A percentile compares a stretch with the other conserved stretches of the same genome.
These are phyloP conservation scores for Equus quagga DNA, from an alignment of 2,113 vertebrate genomes.

Conservation along the genomic window DNA sequence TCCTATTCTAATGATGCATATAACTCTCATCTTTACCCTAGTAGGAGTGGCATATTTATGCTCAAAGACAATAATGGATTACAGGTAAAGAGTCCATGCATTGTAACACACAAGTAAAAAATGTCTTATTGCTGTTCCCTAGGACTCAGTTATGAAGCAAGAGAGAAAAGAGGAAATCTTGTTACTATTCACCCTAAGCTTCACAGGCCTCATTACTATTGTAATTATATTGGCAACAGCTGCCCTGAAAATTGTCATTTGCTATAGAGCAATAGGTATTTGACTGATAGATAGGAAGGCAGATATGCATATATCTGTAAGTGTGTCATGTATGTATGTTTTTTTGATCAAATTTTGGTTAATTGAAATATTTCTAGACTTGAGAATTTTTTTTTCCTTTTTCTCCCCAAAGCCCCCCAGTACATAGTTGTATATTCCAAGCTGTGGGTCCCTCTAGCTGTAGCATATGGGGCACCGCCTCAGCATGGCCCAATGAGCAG, in stretches of 20 bases:
- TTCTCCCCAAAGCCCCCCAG: no score
- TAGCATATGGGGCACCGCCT: no score
- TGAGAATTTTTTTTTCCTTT: background rate
- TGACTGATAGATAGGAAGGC: no score
- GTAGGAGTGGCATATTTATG: background rate
- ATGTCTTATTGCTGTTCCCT: background rate
- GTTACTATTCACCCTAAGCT: background rate
- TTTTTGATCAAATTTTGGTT: conserved; percentile 10
- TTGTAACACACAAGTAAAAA: background rate
- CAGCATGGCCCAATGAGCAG: no score
- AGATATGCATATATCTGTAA: background rate
- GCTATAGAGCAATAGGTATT: background rate
- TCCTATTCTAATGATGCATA: background rate
- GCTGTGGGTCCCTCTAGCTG: no score
- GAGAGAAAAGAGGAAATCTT: background rate
- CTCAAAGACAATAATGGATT: background rate
- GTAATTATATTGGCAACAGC: background rate
- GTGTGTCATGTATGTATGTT: background rate
- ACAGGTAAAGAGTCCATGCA: background rate
- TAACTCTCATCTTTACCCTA: background rate
- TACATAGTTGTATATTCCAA: no score
- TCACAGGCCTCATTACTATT: background rate
- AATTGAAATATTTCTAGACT: conserved; percentile 29
- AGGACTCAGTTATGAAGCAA: background rate
- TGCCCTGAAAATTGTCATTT: conserved; percentile 12